Evolutionary conservation across 2,113 vertebrate genomes (phyloP).

Genomic region (Theristicus caerulescens): DNA sequence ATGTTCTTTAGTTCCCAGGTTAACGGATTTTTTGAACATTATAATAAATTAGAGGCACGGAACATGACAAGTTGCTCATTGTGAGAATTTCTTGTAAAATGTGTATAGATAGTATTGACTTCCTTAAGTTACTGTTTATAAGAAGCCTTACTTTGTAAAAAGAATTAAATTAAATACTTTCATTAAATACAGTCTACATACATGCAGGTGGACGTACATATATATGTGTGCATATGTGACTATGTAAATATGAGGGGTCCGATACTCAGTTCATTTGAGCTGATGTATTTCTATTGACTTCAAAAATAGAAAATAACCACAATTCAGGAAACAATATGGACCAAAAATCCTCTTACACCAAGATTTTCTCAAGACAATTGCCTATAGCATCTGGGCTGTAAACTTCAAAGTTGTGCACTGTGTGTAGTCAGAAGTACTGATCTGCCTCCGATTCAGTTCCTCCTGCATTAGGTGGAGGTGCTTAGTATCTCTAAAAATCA

Average conservation of each 20-base stretch:
- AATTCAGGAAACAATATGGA: background rate
- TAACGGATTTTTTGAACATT: constrained; percentile 29
- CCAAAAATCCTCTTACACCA: background rate
- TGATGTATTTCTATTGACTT: background rate
- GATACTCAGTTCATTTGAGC: background rate
- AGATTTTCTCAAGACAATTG: background rate
- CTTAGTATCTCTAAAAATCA: background rate
- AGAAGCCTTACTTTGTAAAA: background rate
- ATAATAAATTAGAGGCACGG: background rate
- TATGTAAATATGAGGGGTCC: background rate
- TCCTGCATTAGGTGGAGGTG: background rate
- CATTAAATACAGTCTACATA: background rate
- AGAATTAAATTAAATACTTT: background rate
- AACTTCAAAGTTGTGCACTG: background rate
- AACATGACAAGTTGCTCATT: background rate
- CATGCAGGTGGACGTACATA: background rate
- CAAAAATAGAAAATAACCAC: background rate
- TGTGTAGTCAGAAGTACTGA: background rate
- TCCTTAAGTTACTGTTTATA: background rate
- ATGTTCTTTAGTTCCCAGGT: constrained; percentile 3
- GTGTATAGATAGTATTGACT: background rate
- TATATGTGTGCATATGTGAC: background rate
- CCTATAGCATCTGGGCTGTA: background rate
- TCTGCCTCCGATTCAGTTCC: background rate
- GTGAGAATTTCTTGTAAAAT: background rate